Conservation (phyloP, 1,140 invertebrate species). For the Schlechtendalia chinensis region DNA sequence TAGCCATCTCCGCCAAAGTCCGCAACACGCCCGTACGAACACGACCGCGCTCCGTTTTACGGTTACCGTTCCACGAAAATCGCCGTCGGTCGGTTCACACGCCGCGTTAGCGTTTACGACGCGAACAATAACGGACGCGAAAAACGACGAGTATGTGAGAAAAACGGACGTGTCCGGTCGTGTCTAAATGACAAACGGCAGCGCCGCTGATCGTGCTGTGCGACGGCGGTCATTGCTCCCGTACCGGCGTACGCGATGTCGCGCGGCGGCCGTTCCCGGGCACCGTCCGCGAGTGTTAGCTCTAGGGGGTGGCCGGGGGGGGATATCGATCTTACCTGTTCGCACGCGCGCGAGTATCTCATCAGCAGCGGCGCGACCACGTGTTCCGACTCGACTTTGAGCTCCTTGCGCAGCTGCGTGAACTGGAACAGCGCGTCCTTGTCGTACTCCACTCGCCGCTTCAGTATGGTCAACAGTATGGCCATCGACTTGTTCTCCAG, state of each 20-base stretch:
- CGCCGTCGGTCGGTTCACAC: conserved; percentile 40
- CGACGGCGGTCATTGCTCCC: too few relatives aligned
- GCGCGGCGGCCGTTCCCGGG: too few relatives aligned
- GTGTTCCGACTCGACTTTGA: conserved; percentile 59
- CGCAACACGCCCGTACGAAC: too few relatives aligned
- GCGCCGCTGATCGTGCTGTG: too few relatives aligned
- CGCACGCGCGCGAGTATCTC: conserved; percentile 79
- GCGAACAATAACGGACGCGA: conserved; percentile 29
- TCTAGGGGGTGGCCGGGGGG: too few relatives aligned
- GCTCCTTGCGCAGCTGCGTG: conserved; percentile 67
- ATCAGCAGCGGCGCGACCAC: conserved; percentile 77
- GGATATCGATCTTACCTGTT: conserved; percentile 58
- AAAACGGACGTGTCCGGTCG: conserved; percentile 33
- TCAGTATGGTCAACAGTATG: conserved; percentile 62
- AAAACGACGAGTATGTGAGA: conserved; percentile 45
- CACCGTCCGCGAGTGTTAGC: too few relatives aligned
- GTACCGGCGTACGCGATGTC: too few relatives aligned
- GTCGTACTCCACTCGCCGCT: conserved; percentile 68
- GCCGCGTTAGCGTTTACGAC: conserved; percentile 36
- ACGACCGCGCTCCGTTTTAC: too few relatives aligned
- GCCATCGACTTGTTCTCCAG: conserved; percentile 61
- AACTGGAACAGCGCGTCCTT: conserved; percentile 71
- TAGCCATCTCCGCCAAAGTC: too few relatives aligned
- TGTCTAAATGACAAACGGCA: too few relatives aligned
- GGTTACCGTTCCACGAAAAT: conserved; percentile 31